A percentile compares a stretch with the other conserved stretches of the same genome.
Evolutionary conservation across 2,797 vertebrate genomes (phyloP).

Genomic region (Poeciliopsis turneri): DNA sequence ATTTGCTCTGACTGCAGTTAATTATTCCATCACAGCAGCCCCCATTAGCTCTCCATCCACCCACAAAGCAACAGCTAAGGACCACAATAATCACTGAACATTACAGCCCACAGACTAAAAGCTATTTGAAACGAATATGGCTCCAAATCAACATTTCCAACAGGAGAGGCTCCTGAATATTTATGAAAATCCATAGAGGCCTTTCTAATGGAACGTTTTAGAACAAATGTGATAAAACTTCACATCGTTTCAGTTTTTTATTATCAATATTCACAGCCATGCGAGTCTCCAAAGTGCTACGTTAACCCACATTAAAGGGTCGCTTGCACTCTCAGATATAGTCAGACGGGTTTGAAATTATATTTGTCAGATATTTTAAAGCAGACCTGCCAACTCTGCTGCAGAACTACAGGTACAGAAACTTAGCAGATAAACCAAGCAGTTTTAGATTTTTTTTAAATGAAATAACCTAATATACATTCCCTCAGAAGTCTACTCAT

Average conservation of each 20-base stretch:
- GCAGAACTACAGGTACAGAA: background rate
- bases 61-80: conserved; percentile 41
- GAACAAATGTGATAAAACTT: conserved; percentile 9
- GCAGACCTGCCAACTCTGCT: background rate
- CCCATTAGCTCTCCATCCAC: conserved; percentile 50
- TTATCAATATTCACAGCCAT: background rate
- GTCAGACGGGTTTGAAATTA: background rate
- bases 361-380: background rate
- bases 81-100: conserved; percentile 33
- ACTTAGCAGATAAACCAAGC: background rate
- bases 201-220: background rate
- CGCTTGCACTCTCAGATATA: background rate
- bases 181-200: background rate
- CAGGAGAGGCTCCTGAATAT: conserved; percentile 4
- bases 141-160: conserved; percentile 5
- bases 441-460: too few species aligned
- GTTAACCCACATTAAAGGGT: background rate
- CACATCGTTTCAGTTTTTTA: background rate
- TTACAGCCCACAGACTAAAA: conserved; percentile 36
- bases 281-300: background rate
- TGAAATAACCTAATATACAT: background rate
- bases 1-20: conserved; percentile 48
- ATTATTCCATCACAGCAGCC: conserved; percentile 55
- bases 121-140: conserved; percentile 30
- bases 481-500: background rate